A percentile compares a stretch with the other conserved stretches of the same genome.
phyloP scores from a whole-genome alignment of 2,113 vertebrate species.

The Phaethornis superciliosus region DNA sequence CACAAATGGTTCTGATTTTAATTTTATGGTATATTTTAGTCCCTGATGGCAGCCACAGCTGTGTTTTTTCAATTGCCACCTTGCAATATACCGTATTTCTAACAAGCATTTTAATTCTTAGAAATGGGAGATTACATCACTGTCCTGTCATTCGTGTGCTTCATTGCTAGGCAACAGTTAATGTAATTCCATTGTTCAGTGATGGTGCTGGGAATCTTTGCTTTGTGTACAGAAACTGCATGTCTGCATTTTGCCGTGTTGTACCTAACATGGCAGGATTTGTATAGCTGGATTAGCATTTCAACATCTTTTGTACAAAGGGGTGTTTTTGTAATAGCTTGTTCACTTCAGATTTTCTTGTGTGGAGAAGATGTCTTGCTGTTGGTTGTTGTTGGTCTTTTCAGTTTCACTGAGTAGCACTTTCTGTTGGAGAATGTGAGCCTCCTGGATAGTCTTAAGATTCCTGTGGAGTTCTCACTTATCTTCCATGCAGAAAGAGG shows the following conservation, averaged over 20 bases:
- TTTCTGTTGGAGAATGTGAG: not conserved
- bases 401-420: not conserved
- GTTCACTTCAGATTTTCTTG: not conserved
- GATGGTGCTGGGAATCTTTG: constrained; percentile 19
- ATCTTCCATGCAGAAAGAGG: not conserved
- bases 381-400: not conserved
- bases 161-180: constrained; percentile 47
- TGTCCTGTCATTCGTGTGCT: not conserved
- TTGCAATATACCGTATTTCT: not conserved
- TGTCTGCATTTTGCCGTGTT: constrained; percentile 10
- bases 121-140: not conserved
- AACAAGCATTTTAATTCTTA: not conserved
- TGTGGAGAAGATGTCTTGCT: not conserved
- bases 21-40: not conserved
- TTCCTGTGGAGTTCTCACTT: not conserved
- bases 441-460: not conserved
- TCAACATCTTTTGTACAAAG: not conserved
- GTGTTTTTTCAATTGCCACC: not conserved
- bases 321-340: not conserved
- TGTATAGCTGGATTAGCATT: not conserved
- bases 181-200: constrained; percentile 39
- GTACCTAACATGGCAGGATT: not conserved
- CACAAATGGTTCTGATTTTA: not conserved
- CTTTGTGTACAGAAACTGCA: constrained; percentile 21
- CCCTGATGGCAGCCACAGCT: not conserved